Percentiles rank a stretch among this genome's conserved stretches.
Evolutionary conservation across 2,797 vertebrate genomes (phyloP).

Genomic region (Peromyscus eremicus): DNA sequence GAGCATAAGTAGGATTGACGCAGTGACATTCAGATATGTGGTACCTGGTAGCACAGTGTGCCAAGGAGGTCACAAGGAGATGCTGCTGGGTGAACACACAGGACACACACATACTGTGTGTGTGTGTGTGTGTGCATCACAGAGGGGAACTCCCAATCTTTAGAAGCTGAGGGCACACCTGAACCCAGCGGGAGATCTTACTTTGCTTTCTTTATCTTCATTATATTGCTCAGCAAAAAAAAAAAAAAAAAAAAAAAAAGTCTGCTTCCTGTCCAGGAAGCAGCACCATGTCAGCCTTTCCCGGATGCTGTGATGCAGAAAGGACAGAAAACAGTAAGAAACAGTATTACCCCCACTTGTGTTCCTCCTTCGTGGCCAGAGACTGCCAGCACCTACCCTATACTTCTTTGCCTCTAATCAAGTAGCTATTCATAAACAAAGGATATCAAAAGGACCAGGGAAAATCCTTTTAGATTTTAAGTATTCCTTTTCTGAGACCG

Average conservation of each 20-base stretch:
- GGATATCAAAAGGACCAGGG: not conserved
- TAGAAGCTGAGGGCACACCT: not conserved
- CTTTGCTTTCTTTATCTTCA: not conserved
- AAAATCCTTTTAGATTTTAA: not conserved
- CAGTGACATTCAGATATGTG: not conserved
- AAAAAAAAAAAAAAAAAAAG: too few relatives aligned
- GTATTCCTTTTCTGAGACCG: not conserved
- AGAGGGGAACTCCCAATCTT: not conserved
- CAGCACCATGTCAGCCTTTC: not conserved
- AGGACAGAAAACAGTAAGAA: not conserved
- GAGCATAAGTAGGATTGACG: not conserved
- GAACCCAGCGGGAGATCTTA: not conserved
- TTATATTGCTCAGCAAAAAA: not conserved
- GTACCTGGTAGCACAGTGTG: not conserved
- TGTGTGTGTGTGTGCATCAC: too few relatives aligned
- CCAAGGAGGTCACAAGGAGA: not conserved
- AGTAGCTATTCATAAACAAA: not conserved
- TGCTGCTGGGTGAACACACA: not conserved
- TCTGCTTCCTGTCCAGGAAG: not conserved
- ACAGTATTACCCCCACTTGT: not conserved
- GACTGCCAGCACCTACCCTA: not conserved
- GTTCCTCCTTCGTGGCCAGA: too few relatives aligned
- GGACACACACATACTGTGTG: not conserved
- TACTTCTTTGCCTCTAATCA: not conserved
- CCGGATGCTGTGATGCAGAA: too few relatives aligned